These are phyloP conservation scores for Aphidius ervi DNA, from an alignment of 1,140 invertebrate genomes.

Conservation along the genomic window DNA sequence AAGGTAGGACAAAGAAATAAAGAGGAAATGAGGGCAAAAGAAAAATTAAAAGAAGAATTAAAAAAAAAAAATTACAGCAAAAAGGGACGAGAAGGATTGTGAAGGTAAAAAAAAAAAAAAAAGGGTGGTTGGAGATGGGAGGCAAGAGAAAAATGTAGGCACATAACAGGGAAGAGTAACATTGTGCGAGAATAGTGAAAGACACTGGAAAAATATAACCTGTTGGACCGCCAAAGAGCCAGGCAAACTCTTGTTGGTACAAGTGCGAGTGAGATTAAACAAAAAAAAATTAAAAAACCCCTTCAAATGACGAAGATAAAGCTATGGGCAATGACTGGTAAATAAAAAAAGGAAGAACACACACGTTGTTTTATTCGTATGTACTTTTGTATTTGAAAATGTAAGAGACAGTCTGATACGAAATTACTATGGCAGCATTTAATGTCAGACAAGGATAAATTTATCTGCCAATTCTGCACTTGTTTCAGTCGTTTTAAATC, in stretches of 20 bases:
- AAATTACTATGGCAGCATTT: too few relatives aligned
- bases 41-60: constrained; percentile 19
- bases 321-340: neutral
- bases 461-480: too few relatives aligned
- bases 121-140: constrained; percentile 12
- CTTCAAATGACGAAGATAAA: constrained; percentile 11
- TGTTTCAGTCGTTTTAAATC: too few relatives aligned
- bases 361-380: too few relatives aligned
- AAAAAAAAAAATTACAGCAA: constrained; percentile 7
- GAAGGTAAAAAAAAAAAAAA: constrained; percentile 11
- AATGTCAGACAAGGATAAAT: too few relatives aligned
- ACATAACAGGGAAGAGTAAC: constrained; percentile 13
- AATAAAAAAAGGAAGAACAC: too few relatives aligned
- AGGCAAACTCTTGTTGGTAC: constrained; percentile 19
- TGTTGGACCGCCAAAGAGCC: constrained; percentile 48
- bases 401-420: too few relatives aligned
- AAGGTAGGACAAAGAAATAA: constrained; percentile 12
- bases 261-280: constrained; percentile 21
- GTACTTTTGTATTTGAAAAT: too few relatives aligned
- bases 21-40: constrained; percentile 23
- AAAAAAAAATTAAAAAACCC: constrained; percentile 5
- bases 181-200: constrained; percentile 17
- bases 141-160: neutral
- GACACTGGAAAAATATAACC: constrained; percentile 50
- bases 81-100: constrained; percentile 8